A percentile compares a stretch with the other conserved stretches of the same genome.
Evolutionary conservation across 2,113 vertebrate genomes (phyloP).

Genomic region (Protobothrops mucrosquamatus): DNA sequence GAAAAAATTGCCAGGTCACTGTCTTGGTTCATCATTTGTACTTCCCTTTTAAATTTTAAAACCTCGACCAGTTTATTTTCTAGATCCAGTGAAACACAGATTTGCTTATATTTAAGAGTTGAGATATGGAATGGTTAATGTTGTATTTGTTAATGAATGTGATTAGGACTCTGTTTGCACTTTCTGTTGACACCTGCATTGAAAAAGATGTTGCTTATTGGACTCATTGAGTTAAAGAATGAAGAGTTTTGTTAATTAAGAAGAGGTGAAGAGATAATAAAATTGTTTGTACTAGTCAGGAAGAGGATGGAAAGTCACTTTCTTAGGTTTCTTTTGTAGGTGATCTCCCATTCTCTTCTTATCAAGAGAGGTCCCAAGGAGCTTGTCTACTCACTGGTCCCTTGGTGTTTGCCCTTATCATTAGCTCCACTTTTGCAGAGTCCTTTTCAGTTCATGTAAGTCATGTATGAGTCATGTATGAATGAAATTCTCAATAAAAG

Average conservation of each 20-base stretch:
- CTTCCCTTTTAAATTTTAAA: not conserved
- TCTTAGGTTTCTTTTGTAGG: not conserved
- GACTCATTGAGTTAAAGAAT: not conserved
- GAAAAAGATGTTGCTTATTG: not conserved
- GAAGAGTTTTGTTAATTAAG: not conserved
- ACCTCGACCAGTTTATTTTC: not conserved
- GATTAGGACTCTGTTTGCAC: not conserved
- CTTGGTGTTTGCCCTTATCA: not conserved
- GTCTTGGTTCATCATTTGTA: not conserved
- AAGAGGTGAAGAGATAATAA: not conserved
- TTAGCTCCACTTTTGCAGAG: not conserved
- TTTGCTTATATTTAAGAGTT: not conserved
- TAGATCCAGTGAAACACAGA: not conserved
- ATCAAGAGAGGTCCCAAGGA: not conserved
- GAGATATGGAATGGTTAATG: not conserved
- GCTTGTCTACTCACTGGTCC: not conserved
- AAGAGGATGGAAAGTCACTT: not conserved
- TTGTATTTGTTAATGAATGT: not conserved
- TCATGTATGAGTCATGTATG: not conserved
- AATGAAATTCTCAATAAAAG: not conserved
- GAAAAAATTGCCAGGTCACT: not conserved
- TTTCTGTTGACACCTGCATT: not conserved
- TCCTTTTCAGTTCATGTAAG: not conserved
- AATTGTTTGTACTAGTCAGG: not conserved
- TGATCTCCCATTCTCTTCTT: not conserved